Conservation (phyloP, 2,888 invertebrate species). For the Cacoxenus indagator region DNA sequence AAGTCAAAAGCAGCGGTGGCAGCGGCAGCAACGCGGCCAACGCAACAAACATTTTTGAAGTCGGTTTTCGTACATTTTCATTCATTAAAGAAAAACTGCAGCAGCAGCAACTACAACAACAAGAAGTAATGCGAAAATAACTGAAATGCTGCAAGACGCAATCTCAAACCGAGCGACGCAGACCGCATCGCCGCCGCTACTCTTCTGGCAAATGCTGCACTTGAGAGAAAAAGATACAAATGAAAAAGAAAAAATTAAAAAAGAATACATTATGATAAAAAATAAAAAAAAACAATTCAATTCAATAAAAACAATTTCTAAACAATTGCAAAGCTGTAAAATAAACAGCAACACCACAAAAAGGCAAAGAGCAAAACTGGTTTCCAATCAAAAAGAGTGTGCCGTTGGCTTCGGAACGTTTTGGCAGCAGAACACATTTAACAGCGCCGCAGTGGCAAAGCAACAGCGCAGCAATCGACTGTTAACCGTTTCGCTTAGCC, state of each 20-base stretch:
- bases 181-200: conserved; percentile 24
- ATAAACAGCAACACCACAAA: conserved; percentile 35
- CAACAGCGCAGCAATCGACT: background rate
- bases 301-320: conserved; percentile 29
- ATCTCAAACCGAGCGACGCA: conserved; percentile 31
- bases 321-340: conserved; percentile 51
- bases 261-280: too few species aligned
- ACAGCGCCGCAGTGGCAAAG: background rate
- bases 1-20: conserved; percentile 28
- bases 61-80: conserved; percentile 55
- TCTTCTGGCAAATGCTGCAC: background rate
- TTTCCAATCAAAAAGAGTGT: conserved; percentile 24
- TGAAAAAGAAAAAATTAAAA: too few species aligned
- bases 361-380: conserved; percentile 44
- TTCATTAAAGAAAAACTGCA: conserved; percentile 50
- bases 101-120: conserved; percentile 11
- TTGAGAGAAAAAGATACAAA: too few species aligned
- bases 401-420: background rate
- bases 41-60: conserved; percentile 56
- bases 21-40: conserved; percentile 28
- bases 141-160: conserved; percentile 25
- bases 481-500: background rate
- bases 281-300: conserved; percentile 33
- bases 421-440: background rate
- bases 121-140: conserved; percentile 27